Evolutionary conservation across 2,888 invertebrate species (phyloP).

Genomic region (Epinotia brunnichana): DNA sequence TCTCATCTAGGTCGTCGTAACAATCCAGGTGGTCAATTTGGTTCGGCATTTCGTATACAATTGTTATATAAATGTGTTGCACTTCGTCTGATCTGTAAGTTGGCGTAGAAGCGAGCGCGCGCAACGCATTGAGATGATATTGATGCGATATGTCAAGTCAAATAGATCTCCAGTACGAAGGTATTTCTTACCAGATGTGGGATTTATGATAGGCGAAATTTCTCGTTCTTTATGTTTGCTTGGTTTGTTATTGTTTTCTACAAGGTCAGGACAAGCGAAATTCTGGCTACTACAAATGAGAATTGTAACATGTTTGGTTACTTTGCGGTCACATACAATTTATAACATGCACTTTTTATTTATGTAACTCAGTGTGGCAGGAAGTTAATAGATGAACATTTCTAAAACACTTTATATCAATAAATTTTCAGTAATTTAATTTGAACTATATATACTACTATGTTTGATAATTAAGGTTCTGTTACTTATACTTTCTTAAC

Average conservation of each 20-base stretch:
- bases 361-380: too few relatives aligned
- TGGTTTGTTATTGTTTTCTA: constrained; percentile 7
- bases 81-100: neutral
- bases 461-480: too few relatives aligned
- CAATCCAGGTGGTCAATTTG: constrained; percentile 18
- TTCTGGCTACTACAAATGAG: neutral
- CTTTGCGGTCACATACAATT: too few relatives aligned
- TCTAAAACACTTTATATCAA: too few relatives aligned
- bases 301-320: neutral
- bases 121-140: too few relatives aligned
- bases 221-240: constrained; percentile 1
- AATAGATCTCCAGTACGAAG: neutral
- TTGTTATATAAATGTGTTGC: neutral
- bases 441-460: too few relatives aligned
- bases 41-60: neutral
- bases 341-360: too few relatives aligned
- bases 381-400: too few relatives aligned
- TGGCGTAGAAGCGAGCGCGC: too few relatives aligned
- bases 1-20: constrained; percentile 30
- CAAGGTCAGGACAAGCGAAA: constrained; percentile 13
- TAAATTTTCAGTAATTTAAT: too few relatives aligned
- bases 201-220: constrained; percentile 23
- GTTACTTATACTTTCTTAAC: too few relatives aligned
- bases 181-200: constrained; percentile 22
- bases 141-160: neutral